Conservation (phyloP, 2,888 invertebrate genomes). For the Lordiphosa andalusiaca region DNA sequence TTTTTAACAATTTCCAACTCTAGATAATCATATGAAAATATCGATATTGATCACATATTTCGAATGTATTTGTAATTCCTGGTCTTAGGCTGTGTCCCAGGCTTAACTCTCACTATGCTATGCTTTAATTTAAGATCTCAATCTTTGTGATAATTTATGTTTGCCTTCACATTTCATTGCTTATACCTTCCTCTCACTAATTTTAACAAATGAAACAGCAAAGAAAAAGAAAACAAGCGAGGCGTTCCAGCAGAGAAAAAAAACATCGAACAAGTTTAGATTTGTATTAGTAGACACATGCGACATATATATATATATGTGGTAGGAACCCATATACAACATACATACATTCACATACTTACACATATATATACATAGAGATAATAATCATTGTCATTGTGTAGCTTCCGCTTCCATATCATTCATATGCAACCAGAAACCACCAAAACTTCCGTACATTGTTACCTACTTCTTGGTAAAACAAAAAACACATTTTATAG, state of each 20-base stretch:
- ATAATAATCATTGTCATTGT: slow-evolving; percentile 41
- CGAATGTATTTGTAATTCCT: no score
- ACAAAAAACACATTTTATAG: slow-evolving; percentile 50
- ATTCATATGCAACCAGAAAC: slow-evolving; percentile 58
- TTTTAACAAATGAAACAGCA: slow-evolving; percentile 32
- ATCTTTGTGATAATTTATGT: slow-evolving; percentile 69
- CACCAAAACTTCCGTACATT: slow-evolving; percentile 71
- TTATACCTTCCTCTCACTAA: slow-evolving; percentile 13
- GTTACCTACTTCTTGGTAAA: slow-evolving; percentile 58
- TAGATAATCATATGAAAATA: no score
- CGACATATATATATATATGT: no score
- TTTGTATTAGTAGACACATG: slow-evolving; percentile 29
- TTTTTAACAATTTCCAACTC: no score
- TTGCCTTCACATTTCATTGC: slow-evolving; percentile 32
- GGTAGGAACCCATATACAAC: slow-evolving; percentile 14
- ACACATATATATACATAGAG: slow-evolving; percentile 20
- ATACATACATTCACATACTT: slow-evolving; percentile 14
- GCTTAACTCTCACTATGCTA: slow-evolving; percentile 27
- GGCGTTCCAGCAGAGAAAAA: slow-evolving; percentile 39
- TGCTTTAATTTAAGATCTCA: slow-evolving; percentile 73
- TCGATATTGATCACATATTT: no score
- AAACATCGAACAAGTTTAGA: slow-evolving; percentile 63
- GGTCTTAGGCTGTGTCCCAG: no score
- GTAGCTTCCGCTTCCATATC: slow-evolving; percentile 60
- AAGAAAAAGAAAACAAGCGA: slow-evolving; percentile 42